A percentile compares a stretch with the other conserved stretches of the same genome.
These are phyloP conservation scores for Oligia latruncula DNA, from an alignment of 2,888 invertebrate genomes.

Conservation along the genomic window DNA sequence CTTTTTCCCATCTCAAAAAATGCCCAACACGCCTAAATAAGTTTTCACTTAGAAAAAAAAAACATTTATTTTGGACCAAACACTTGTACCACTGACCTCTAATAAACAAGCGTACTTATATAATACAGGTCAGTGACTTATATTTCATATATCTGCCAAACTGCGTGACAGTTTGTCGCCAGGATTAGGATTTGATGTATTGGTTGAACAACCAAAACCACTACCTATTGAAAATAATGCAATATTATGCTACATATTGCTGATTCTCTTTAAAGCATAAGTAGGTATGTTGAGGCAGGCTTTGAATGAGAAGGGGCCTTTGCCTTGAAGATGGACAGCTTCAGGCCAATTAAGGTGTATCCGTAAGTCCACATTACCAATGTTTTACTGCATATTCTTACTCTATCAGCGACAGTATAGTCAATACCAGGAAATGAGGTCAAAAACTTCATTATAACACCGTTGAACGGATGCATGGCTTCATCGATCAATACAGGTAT, in stretches of 20 bases:
- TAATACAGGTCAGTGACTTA: too few species aligned
- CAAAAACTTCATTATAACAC: slow-evolving; percentile 46
- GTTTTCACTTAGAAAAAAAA: too few species aligned
- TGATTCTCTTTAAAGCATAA: background rate
- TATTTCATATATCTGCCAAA: too few species aligned
- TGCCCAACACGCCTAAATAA: too few species aligned
- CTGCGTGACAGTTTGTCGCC: too few species aligned
- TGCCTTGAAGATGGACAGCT: background rate
- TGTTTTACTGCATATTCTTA: background rate
- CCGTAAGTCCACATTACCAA: background rate
- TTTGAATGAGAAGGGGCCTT: background rate
- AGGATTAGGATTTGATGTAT: background rate
- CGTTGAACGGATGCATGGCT: slow-evolving; percentile 46
- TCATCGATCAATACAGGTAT: slow-evolving; percentile 14
- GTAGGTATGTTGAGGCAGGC: background rate
- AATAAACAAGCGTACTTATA: too few species aligned
- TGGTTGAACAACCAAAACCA: background rate
- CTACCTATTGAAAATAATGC: too few species aligned
- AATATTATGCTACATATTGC: background rate
- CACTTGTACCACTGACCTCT: too few species aligned
- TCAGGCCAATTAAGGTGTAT: too few species aligned
- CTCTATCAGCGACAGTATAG: background rate
- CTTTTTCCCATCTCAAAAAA: too few species aligned
- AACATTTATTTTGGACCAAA: too few species aligned
- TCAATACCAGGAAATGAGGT: slow-evolving; percentile 29